Evolutionary conservation across 2,113 vertebrate species (phyloP).

Genomic region (Phocoena sinus): DNA sequence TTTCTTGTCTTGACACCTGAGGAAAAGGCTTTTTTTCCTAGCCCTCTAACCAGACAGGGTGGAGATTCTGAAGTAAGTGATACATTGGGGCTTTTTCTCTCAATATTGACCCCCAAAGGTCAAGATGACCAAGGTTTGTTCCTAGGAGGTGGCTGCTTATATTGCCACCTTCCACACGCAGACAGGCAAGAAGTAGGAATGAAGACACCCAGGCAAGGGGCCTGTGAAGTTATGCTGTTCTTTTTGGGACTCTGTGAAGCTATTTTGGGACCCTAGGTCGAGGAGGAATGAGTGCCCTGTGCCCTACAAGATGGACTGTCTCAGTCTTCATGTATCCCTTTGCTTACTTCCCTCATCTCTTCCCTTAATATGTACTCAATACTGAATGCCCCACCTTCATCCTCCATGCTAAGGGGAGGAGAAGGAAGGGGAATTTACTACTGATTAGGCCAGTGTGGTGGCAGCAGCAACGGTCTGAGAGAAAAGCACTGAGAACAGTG

Average conservation of each 20-base stretch:
- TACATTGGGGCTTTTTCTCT: neutral
- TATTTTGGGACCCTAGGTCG: neutral
- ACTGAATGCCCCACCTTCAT: neutral
- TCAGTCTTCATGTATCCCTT: fast-evolving
- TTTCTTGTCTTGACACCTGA: neutral
- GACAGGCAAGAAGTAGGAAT: neutral
- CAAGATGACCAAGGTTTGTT: neutral
- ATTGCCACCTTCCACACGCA: neutral
- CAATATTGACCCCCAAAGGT: neutral
- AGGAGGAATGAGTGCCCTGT: neutral
- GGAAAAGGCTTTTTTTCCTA: neutral
- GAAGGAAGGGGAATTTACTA: neutral
- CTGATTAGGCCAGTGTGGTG: no score
- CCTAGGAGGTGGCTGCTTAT: neutral
- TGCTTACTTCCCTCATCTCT: neutral
- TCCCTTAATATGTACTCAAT: neutral
- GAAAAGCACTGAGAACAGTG: neutral
- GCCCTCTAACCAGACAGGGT: neutral
- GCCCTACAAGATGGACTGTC: neutral
- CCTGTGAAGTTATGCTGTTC: neutral
- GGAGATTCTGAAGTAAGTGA: neutral
- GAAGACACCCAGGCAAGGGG: neutral
- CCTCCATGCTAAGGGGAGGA: neutral
- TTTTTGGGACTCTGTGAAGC: neutral
- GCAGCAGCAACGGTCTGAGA: neutral